Evolutionary conservation across 2,888 invertebrate genomes (phyloP), one percentile per base, ranked within the genome.

Genomic region (Abrostola triplasia): DNA sequence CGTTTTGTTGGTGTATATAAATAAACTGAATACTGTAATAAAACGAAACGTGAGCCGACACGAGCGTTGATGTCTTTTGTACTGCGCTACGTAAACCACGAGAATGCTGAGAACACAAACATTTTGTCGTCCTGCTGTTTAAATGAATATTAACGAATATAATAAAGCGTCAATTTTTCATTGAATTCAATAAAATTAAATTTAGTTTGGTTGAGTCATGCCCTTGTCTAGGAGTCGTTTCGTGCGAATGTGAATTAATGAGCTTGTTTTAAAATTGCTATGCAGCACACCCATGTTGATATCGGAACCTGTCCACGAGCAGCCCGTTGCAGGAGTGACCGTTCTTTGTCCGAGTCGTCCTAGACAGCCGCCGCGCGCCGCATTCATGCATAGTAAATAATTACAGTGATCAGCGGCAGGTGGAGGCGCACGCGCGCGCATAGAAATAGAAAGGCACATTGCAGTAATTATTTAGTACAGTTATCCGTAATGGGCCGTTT

Each of bases 381-480:
- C 94, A 93, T 93, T 92, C 94, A 92, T 93, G 94, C 93, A 93
- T 94, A 93, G 93, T 93, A 94, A 94, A 93, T 94, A 94, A 94
- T 94, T 92, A 92, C 92, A 88, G 91, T 91, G 93, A 93, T 92
- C 94, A 90, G 82, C 84, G 92, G 93, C 94, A 94, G 94, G 94
- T 94, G 94, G 87, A 88, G 76, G 81, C 89, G 91, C 92, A 91
- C 92, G 92, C 92, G 92, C 90, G 88, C 88, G 88, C 92, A 93
- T 94, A 94, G 94, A 92, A 92, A 94, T 93, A 94, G 94, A 93
- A 93, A 94, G 92, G 88, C 94, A 93, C 93, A 93, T 94, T 94
- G 94, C 94, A 93, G 90, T 92, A 94, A 94, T 94, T 94, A 94
- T 94, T 94, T 92, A 90, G 91, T 93, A 94, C 94, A 92, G 94